Base-by-base conservation (phyloP, 2,888 invertebrate genomes). In the Spodoptera exigua region DNA sequence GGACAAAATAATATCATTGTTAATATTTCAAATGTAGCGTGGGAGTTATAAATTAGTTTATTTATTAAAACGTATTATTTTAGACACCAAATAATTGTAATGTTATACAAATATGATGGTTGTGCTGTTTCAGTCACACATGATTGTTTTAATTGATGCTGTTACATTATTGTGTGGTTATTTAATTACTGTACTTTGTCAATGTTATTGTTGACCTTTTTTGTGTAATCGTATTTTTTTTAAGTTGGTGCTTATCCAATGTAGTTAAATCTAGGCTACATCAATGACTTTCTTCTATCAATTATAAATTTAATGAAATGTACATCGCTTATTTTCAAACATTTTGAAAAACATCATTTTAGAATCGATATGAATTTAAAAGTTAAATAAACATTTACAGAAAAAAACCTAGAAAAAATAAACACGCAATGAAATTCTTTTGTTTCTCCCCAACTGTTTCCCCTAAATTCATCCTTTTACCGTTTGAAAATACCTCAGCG, bases 21-120 rank as follows among this genome's bases (percentile, higher is more conserved):
- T 57, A 58, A 68, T 68, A 43, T 60, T 52, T 62, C 70, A 55
- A 60, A 59, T 40, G 51, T 36, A 16, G 45, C 14, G 62, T 56
- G 41, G 60, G 57, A 54, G 61, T 65, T 56, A 49, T 61, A 74
- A 67, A 66, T 70, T 76, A 74, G 73, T 78, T 78, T 79, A 79
- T 81, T 81, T 81, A 79, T 82, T 80, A 79, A 76, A 78, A 48
- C 70, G 37, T 57, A 57, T 72, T 70, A 61, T 64, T 55, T 61
- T 48, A 43, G 70, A 71, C 74, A 58, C 53, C 47, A 53, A 64
- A 61, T 71, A 67, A 70, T 72, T 73, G 47, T 65, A 34, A 48
- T 66, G 60, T 72, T 72, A 45, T 60, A 72, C 53, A 66, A 70
- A 58, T 71, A 63, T 32, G 37, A 61, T 44, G 36, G 54, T 43